Evolutionary conservation across 2,797 vertebrate species (phyloP), one percentile per base, ranked within the genome.

Genomic region (Xenops minutus): DNA sequence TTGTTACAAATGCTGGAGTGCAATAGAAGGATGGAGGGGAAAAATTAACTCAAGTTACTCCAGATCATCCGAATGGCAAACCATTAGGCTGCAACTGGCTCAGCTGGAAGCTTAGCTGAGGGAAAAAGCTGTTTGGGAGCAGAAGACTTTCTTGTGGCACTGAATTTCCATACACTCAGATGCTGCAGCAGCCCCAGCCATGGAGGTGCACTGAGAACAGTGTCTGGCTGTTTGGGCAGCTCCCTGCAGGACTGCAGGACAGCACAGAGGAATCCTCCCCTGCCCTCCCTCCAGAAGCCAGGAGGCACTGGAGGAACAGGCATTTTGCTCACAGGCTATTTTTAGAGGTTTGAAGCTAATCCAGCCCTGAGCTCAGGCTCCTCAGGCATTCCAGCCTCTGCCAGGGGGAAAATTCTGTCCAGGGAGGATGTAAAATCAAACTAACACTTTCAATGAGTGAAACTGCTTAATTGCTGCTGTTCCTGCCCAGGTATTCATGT

Each of bases 271-370:
- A 23, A 46, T 89, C 76, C 55, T 15, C 83, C 44, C 26, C 61
- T 39, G 56, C 49, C 43, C 26, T 89, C 90, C 79, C 89, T 71
- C 19, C 10, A 6, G 62, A 63, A 80, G 15, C 61, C 59, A 55
- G 5, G 29, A 96, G 73, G 81, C 61, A 76, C 84, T 62, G 67
- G 36, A 92, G 81, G 71, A 89, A 94, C 68, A 80, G 61, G 76
- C 32, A 0, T n/a, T 85, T 86, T 56, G 84, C 80, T 92, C 23
- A 55, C 68, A 95, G 67, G 76, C 76, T 95, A 93, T 97, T 97
- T 97, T 97, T 95, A 91, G 94, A 82, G 55, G 63, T 61, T 84
- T 79, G 89, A 94, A 94, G 94, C 75, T 95, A 92, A 95, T 95
- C 94, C 94, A 96, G 86, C 88, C 86, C 90, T 54, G 63, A 94